phyloP scores from a whole-genome alignment of 2,888 invertebrate genomes.

The Agelastica alni region DNA sequence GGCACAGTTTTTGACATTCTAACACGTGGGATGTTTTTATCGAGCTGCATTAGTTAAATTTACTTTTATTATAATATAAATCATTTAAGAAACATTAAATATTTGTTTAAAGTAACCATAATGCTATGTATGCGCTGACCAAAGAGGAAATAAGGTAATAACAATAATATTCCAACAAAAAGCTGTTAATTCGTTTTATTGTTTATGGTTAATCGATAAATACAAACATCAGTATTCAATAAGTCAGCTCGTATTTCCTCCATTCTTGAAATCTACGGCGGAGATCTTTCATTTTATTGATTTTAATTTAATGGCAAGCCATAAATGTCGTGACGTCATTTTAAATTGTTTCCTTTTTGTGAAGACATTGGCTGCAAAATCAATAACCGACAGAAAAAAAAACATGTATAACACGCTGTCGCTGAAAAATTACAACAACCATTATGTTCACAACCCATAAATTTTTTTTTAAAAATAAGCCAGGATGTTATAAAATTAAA shows the following conservation, averaged over 20 bases:
- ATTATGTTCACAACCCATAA: too few species aligned
- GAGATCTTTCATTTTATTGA: constrained; percentile 5
- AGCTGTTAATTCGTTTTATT: not conserved
- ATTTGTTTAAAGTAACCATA: too few species aligned
- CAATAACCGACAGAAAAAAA: not conserved
- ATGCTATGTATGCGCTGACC: too few species aligned
- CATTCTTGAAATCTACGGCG: constrained; percentile 1
- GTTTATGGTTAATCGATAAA: constrained; percentile 4
- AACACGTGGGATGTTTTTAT: too few species aligned
- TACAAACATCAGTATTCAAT: not conserved
- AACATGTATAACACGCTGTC: not conserved
- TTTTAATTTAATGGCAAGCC: constrained; percentile 2
- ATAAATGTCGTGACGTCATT: constrained; percentile 2
- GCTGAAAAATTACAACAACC: not conserved
- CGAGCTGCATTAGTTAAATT: too few species aligned
- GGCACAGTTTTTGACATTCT: too few species aligned
- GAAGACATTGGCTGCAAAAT: constrained; percentile 1
- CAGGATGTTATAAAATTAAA: too few species aligned
- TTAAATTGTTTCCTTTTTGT: constrained; percentile 5
- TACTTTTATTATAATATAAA: too few species aligned
- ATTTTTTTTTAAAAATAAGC: too few species aligned
- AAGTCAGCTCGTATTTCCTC: not conserved
- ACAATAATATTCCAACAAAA: not conserved
- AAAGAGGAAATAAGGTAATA: not conserved
- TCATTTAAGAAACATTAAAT: too few species aligned